A percentile compares a stretch with the other conserved stretches of the same genome.
phyloP scores from a whole-genome alignment of 2,113 vertebrate genomes.

The Thinocorus orbignyianus region DNA sequence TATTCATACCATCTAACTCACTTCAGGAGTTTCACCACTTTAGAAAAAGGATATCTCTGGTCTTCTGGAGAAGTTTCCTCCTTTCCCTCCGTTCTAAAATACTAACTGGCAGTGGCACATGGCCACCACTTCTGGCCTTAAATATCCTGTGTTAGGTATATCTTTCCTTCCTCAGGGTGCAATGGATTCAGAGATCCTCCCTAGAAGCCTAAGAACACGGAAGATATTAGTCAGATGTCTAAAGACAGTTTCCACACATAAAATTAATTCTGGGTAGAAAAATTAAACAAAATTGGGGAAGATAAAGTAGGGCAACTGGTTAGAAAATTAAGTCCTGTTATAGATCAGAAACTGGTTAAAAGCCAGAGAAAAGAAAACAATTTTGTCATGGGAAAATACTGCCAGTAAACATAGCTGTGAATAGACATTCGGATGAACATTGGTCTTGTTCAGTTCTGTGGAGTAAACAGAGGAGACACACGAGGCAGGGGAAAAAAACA shows the following conservation, averaged over 20 bases:
- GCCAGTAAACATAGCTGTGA: conserved; percentile 25
- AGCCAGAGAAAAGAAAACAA: neutral
- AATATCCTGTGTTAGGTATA: neutral
- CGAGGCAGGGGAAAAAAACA: neutral
- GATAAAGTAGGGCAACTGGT: neutral
- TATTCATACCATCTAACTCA: neutral
- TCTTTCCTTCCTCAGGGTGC: neutral
- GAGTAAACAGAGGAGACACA: conserved; percentile 13
- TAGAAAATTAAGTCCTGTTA: neutral
- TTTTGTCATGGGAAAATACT: conserved; percentile 18
- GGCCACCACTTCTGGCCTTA: neutral
- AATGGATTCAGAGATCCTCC: neutral
- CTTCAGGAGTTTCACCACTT: neutral
- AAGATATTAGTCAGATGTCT: neutral
- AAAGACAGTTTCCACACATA: neutral
- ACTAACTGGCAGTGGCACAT: neutral
- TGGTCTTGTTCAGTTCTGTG: neutral
- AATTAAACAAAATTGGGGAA: neutral
- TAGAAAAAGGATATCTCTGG: neutral
- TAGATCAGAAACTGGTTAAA: neutral
- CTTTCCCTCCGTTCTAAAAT: neutral
- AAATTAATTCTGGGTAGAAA: neutral
- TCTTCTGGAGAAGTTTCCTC: neutral
- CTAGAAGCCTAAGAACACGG: neutral
- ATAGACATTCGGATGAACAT: neutral